Percentiles rank a stretch among this genome's conserved stretches.
Conservation (phyloP, 53 echinoderm and acorn worm species). For the Temnopleurus reevesii region DNA sequence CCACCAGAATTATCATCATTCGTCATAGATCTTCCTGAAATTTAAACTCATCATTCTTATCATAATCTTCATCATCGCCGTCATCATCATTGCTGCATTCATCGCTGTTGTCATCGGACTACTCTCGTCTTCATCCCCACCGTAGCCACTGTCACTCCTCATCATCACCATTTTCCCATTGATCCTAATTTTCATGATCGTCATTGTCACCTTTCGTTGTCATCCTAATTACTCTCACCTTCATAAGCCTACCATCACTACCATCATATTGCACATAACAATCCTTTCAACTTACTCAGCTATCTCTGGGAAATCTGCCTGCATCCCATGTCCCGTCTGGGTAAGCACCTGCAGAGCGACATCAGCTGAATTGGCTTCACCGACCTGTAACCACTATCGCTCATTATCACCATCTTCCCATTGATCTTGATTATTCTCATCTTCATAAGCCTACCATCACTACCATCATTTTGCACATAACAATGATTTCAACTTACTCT, state of each 20-base stretch:
- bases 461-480: not conserved
- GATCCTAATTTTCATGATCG: too few relatives aligned
- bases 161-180: too few relatives aligned
- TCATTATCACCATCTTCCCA: not conserved
- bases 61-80: too few relatives aligned
- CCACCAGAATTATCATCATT: too few relatives aligned
- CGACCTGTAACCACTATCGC: slow-evolving; percentile 58
- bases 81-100: too few relatives aligned
- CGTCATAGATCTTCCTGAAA: not conserved
- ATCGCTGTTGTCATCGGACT: too few relatives aligned
- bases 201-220: too few relatives aligned
- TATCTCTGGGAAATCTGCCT: slow-evolving; percentile 75
- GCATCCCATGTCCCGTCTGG: slow-evolving; percentile 71
- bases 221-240: too few relatives aligned
- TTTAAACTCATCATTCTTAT: not conserved
- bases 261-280: not conserved
- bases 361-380: slow-evolving; percentile 69
- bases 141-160: too few relatives aligned
- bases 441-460: not conserved
- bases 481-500: slow-evolving; percentile 68
- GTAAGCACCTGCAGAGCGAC: slow-evolving; percentile 84
- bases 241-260: not conserved
- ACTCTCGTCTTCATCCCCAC: too few relatives aligned
- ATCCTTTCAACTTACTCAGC: slow-evolving; percentile 69
- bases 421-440: not conserved